Evolutionary conservation across 1,140 invertebrate genomes (phyloP).

Genomic region (Microplitis mediator): DNA sequence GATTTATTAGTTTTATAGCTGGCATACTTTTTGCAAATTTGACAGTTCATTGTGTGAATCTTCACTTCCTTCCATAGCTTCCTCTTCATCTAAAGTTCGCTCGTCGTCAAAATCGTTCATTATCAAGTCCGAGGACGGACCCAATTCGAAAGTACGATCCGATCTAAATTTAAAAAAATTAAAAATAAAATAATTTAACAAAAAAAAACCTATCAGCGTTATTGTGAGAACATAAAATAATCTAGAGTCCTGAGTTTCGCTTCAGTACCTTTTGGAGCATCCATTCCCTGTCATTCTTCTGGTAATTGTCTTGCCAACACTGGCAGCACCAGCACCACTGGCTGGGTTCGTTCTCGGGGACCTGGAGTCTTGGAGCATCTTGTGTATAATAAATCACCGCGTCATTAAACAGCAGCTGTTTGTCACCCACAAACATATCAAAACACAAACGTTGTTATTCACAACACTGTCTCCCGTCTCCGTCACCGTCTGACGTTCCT

Average conservation of each 20-base stretch:
- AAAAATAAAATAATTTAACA: not conserved
- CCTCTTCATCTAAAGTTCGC: slow-evolving; percentile 93
- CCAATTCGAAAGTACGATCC: slow-evolving; percentile 69
- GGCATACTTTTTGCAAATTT: slow-evolving; percentile 78
- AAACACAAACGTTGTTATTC: slow-evolving; percentile 10
- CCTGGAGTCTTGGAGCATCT: slow-evolving; percentile 26
- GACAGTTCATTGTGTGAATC: slow-evolving; percentile 87
- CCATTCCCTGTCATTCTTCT: slow-evolving; percentile 21
- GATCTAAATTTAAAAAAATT: slow-evolving; percentile 44
- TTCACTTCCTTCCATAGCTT: slow-evolving; percentile 87
- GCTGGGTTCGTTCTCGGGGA: slow-evolving; percentile 10
- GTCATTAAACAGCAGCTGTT: slow-evolving; percentile 15
- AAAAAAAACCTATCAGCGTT: not conserved
- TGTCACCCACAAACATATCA: slow-evolving; percentile 20
- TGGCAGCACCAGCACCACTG: not conserved
- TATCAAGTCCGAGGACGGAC: slow-evolving; percentile 85
- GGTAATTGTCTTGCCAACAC: slow-evolving; percentile 12
- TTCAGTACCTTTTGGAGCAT: slow-evolving; percentile 14
- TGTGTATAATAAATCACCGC: slow-evolving; percentile 12
- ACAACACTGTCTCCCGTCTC: slow-evolving; percentile 14
- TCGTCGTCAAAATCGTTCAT: slow-evolving; percentile 98
- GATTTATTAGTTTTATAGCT: too few relatives aligned
- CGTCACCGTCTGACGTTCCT: not conserved
- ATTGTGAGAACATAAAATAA: not conserved
- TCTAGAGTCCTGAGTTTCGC: not conserved